A percentile compares a stretch with the other conserved stretches of the same genome.
Evolutionary conservation across 1,140 invertebrate species (phyloP).

Genomic region (Battus philenor): DNA sequence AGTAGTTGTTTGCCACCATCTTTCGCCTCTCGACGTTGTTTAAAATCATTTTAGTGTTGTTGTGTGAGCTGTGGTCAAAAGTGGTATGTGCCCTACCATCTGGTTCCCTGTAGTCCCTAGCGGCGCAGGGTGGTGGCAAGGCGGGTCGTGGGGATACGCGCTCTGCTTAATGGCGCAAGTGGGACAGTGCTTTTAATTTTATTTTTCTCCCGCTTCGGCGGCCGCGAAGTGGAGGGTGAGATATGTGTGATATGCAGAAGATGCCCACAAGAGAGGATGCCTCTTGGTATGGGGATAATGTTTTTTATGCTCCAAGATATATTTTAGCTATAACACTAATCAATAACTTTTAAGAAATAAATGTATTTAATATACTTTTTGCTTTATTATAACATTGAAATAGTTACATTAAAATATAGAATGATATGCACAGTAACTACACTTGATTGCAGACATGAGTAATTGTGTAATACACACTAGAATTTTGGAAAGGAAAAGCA

Average conservation of each 20-base stretch:
- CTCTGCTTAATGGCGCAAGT: constrained; percentile 47
- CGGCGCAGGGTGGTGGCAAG: constrained; percentile 50
- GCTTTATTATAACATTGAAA: too few relatives aligned
- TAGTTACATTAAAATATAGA: too few relatives aligned
- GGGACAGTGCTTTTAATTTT: constrained; percentile 54
- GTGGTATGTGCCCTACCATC: constrained; percentile 68
- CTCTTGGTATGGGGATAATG: constrained; percentile 55
- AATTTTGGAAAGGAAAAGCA: constrained; percentile 11
- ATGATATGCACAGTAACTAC: not conserved
- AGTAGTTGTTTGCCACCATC: constrained; percentile 47
- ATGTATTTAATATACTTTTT: too few relatives aligned
- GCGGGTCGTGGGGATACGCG: constrained; percentile 53
- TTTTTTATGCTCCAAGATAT: too few relatives aligned
- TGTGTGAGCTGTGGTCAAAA: constrained; percentile 53
- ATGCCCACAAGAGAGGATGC: constrained; percentile 65
- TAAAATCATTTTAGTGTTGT: constrained; percentile 60
- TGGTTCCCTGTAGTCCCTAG: constrained; percentile 56
- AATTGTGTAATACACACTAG: not conserved
- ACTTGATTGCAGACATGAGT: too few relatives aligned
- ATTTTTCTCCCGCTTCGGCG: constrained; percentile 43
- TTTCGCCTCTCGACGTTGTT: constrained; percentile 56
- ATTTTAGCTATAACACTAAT: too few relatives aligned
- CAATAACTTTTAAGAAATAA: too few relatives aligned
- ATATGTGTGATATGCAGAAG: constrained; percentile 71
- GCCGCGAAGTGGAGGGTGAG: constrained; percentile 30